Base-by-base conservation (phyloP, 2,888 invertebrate genomes). In the Argyresthia goedartella region DNA sequence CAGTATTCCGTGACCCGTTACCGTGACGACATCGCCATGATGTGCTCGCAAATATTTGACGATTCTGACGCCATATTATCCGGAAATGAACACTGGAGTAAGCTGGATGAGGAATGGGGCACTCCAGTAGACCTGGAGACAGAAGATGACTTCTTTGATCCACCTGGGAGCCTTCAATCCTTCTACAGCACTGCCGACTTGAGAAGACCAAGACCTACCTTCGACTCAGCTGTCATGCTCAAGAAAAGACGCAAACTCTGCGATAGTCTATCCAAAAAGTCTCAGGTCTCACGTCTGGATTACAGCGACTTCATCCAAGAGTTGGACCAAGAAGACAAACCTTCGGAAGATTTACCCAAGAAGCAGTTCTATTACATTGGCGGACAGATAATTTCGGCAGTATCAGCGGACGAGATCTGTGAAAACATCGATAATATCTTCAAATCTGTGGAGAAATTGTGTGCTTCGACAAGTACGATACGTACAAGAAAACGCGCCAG, bases 391-490 rank as follows among this genome's bases (percentile, higher is more conserved):
- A 58, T 80, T 0, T 81, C 84, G 1, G 81, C 81, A 0, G 62
- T 62, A 0, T 82, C 84, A 0, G 73, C 81, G 0, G 81, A 84
- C 57, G 72, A 77, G 1, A 79, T 84, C 8, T 84, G 84, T 49
- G 66, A 70, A 10, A 69, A 69, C 52, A 84, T 84, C 11, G 85
- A 86, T 46, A 71, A 77, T 6, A 69, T 85, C 1, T 85, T 86
- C 58, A 77, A 73, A 56, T 84, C 85, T 1, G 73, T 86, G 2
- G 82, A 85, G 13, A 76, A 76, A 45, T 57, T 85, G 0, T 72
- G 68, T 10, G 71, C 76, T 0, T 71, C 72, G 0, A 64, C 68
- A 0, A 62, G 61, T 16, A 74, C 76, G 0, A 74, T 76, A 16
- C 75, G 79, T 0, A 53, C 74, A 0, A 63, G 67, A 7, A 69